These are phyloP conservation scores for Drosophila nikananu DNA, from an alignment of 1,140 invertebrate genomes.

Conservation along the genomic window DNA sequence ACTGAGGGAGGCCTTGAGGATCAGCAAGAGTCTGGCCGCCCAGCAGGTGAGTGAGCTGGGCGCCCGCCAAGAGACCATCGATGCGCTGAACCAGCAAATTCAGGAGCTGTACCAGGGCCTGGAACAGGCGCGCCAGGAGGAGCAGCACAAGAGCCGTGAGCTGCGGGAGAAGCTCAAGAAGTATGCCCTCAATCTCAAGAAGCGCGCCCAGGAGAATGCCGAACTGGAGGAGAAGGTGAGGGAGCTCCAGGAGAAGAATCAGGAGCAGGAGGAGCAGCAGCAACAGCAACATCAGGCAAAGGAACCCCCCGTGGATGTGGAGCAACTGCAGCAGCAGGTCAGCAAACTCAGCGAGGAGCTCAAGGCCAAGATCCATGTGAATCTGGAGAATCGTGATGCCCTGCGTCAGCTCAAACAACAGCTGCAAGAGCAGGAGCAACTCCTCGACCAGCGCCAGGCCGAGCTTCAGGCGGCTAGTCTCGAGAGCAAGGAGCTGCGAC, in stretches of 20 bases:
- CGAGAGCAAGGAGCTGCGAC: constrained; percentile 53
- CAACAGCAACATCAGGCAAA: constrained; percentile 1
- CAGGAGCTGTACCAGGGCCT: constrained; percentile 64
- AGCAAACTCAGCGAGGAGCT: constrained; percentile 27
- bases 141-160: constrained; percentile 69
- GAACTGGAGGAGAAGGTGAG: constrained; percentile 87
- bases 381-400: constrained; percentile 20
- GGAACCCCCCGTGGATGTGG: constrained; percentile 1
- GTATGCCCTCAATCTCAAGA: constrained; percentile 90
- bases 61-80: constrained; percentile 76
- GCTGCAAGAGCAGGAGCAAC: constrained; percentile 34
- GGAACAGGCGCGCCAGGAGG: constrained; percentile 43
- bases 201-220: constrained; percentile 88
- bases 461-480: constrained; percentile 51
- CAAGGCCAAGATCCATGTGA: constrained; percentile 35
- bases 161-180: constrained; percentile 91
- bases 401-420: constrained; percentile 35
- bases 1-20: constrained; percentile 35
- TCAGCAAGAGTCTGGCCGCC: constrained; percentile 64
- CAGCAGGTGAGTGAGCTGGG: constrained; percentile 65
- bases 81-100: constrained; percentile 72
- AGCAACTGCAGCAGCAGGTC: constrained; percentile 34
- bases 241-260: neutral
- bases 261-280: constrained; percentile 12
- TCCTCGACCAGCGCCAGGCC: constrained; percentile 27